Conservation (phyloP, 2,888 invertebrate species). For the Entomobrya multifasciata region DNA sequence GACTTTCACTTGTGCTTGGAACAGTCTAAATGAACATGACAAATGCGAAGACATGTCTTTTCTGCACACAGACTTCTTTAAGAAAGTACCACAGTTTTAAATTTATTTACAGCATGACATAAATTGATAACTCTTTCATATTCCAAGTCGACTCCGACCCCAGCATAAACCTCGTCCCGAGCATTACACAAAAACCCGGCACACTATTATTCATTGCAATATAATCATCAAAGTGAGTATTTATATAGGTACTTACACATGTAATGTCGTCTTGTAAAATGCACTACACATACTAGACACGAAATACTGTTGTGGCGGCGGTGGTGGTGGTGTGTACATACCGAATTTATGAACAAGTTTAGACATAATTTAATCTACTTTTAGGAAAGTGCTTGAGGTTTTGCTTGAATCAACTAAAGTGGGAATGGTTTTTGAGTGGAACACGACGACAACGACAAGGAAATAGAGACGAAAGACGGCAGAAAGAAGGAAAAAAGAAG, state of each 20-base stretch:
- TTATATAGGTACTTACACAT: slow-evolving; percentile 27
- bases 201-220: slow-evolving; percentile 30
- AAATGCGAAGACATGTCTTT: slow-evolving; percentile 42
- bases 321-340: slow-evolving; percentile 33
- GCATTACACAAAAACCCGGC: no score
- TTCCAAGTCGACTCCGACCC: slow-evolving; percentile 9
- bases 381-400: slow-evolving; percentile 53
- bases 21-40: slow-evolving; percentile 21
- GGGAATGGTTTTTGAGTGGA: slow-evolving; percentile 48
- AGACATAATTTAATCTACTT: slow-evolving; percentile 58
- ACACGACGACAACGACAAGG: slow-evolving; percentile 34
- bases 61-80: slow-evolving; percentile 13
- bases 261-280: slow-evolving; percentile 14
- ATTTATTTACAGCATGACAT: slow-evolving; percentile 44
- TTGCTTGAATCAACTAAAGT: slow-evolving; percentile 42
- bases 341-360: slow-evolving; percentile 49
- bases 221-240: slow-evolving; percentile 10
- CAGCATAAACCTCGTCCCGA: no score
- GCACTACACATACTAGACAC: not conserved
- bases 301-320: not conserved
- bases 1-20: slow-evolving; percentile 1
- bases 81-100: slow-evolving; percentile 29
- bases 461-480: not conserved
- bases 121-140: slow-evolving; percentile 47
- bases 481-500: not conserved